Evolutionary conservation across 2,797 vertebrate species (phyloP).

Genomic region (Rhinella marina): DNA sequence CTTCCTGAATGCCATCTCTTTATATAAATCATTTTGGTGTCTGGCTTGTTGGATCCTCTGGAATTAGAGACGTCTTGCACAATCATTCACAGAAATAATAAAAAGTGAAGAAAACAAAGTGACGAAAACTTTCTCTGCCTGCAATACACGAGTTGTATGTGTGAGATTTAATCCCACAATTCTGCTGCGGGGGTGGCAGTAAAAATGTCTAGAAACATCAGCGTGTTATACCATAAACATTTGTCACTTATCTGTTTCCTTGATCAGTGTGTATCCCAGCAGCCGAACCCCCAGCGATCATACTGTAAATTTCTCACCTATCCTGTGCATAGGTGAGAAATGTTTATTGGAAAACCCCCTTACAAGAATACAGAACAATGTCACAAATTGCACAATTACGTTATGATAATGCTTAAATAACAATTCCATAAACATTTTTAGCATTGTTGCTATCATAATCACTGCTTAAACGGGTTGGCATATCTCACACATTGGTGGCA

Average conservation of each 20-base stretch:
- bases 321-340: too few species aligned
- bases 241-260: too few species aligned
- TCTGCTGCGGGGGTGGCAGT: neutral
- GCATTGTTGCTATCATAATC: too few species aligned
- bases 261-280: too few species aligned
- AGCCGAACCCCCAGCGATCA: too few species aligned
- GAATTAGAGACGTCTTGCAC: neutral
- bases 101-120: neutral
- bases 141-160: neutral
- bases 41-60: constrained; percentile 26
- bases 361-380: neutral
- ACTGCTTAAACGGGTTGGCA: too few species aligned
- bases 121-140: neutral
- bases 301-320: too few species aligned
- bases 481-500: too few species aligned
- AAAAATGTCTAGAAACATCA: neutral
- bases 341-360: too few species aligned
- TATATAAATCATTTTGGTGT: neutral
- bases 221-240: too few species aligned
- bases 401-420: neutral
- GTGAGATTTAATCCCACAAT: neutral
- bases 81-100: constrained; percentile 16
- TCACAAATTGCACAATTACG: neutral
- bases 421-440: neutral
- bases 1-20: constrained; percentile 29